These are phyloP conservation scores for Zoanthus sociatus DNA, from an alignment of 92 coral and sea anemone genomes.

Conservation along the genomic window DNA sequence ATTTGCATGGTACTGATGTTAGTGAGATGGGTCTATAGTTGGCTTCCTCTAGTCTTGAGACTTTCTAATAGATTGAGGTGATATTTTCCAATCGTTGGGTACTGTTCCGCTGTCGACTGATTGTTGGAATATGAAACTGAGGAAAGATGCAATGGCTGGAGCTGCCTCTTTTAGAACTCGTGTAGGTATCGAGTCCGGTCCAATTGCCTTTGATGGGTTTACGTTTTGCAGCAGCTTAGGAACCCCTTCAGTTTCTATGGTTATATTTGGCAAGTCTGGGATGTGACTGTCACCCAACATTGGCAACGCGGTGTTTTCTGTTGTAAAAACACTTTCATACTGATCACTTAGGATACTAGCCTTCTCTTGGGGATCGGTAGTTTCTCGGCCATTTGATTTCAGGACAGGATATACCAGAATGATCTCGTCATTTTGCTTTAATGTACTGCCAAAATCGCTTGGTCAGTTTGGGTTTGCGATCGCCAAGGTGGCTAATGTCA, in stretches of 20 bases:
- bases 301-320: constrained; percentile 34
- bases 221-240: constrained; percentile 18
- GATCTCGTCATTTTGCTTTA: constrained; percentile 4
- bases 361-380: no score
- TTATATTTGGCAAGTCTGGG: constrained; percentile 30
- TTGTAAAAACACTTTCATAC: constrained; percentile 4
- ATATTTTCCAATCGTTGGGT: constrained; percentile 57
- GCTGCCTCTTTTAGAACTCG: constrained; percentile 39
- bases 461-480: constrained; percentile 5
- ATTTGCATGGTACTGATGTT: no score
- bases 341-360: neutral
- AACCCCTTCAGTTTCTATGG: constrained; percentile 32
- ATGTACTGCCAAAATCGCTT: constrained; percentile 8
- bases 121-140: constrained; percentile 50
- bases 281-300: constrained; percentile 14
- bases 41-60: constrained; percentile 6
- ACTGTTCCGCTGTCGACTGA: constrained; percentile 39
- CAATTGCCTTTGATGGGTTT: constrained; percentile 31
- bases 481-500: neutral
- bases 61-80: constrained; percentile 25
- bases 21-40: no score
- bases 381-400: neutral
- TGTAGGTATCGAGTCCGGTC: constrained; percentile 32
- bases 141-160: constrained; percentile 22
- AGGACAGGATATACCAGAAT: constrained; percentile 26